Percentiles rank a stretch among this genome's conserved stretches.
These are phyloP conservation scores for Drosophila melanogaster DNA, from an alignment of 1,140 invertebrate genomes.

Conservation along the genomic window DNA sequence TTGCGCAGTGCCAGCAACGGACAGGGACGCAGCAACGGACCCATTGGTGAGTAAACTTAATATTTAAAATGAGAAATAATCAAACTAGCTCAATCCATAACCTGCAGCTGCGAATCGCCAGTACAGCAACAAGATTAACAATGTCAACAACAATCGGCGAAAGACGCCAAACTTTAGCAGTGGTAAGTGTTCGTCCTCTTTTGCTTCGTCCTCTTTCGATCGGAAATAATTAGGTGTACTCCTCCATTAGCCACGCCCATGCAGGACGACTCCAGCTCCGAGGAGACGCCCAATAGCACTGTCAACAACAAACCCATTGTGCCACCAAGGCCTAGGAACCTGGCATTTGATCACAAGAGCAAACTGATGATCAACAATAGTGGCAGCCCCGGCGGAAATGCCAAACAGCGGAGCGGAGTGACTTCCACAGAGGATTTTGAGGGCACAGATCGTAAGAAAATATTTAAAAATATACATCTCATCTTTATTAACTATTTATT, in stretches of 20 bases:
- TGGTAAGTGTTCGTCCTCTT: conserved; percentile 86
- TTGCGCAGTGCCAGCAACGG: conserved; percentile 62
- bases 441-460: conserved; percentile 68
- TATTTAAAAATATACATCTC: fast-evolving
- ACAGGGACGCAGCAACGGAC: conserved; percentile 75
- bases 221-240: conserved; percentile 21
- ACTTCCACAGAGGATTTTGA: conserved; percentile 62
- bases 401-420: conserved; percentile 51
- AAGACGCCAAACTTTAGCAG: conserved; percentile 88
- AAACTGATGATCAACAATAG: conserved; percentile 62
- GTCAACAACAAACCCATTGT: conserved; percentile 86
- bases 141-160: conserved; percentile 85
- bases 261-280: conserved; percentile 91
- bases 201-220: fast-evolving
- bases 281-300: conserved; percentile 86
- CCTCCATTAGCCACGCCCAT: conserved; percentile 85
- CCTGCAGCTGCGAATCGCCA: conserved; percentile 71
- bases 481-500: neutral
- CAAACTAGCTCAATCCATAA: neutral
- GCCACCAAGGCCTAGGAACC: conserved; percentile 86
- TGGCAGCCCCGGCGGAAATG: conserved; percentile 45
- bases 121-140: conserved; percentile 73
- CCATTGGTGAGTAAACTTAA: conserved; percentile 62
- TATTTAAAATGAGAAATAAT: neutral
- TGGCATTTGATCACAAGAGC: conserved; percentile 79